These are phyloP conservation scores for Nautilus pompilius DNA, from an alignment of 1,140 invertebrate species.

Conservation along the genomic window DNA sequence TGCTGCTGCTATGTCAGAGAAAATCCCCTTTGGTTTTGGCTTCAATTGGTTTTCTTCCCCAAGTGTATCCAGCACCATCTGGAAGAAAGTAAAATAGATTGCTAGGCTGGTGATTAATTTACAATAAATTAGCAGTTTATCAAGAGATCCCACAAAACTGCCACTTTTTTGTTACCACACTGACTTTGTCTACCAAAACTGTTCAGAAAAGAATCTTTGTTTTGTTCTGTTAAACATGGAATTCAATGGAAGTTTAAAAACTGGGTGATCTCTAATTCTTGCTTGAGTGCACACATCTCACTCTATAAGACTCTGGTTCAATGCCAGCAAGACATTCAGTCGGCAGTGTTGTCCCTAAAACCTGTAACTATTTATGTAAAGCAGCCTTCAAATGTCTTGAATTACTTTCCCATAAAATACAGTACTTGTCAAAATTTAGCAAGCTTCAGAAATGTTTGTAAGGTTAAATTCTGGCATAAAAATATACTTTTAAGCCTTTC, in stretches of 20 bases:
- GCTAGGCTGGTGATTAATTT: neutral
- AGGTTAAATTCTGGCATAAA: too few relatives aligned
- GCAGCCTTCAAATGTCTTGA: too few relatives aligned
- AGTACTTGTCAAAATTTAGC: too few relatives aligned
- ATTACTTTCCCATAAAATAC: too few relatives aligned
- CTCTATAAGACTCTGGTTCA: too few relatives aligned
- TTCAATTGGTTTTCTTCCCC: slow-evolving; percentile 41
- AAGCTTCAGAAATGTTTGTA: too few relatives aligned
- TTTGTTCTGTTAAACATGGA: neutral
- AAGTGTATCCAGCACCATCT: slow-evolving; percentile 45
- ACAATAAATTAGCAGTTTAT: neutral
- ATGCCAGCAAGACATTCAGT: too few relatives aligned
- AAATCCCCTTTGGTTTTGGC: slow-evolving; percentile 39
- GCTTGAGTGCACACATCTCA: neutral
- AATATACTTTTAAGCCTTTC: too few relatives aligned
- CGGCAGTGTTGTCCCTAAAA: too few relatives aligned
- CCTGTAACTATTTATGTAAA: too few relatives aligned
- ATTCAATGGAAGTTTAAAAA: neutral
- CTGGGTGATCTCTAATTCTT: neutral
- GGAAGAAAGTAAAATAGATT: slow-evolving; percentile 10
- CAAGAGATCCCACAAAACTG: neutral
- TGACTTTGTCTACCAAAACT: neutral
- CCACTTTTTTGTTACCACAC: neutral
- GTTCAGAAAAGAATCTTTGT: neutral
- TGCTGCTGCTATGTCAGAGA: slow-evolving; percentile 38